Conservation (phyloP, 1,140 invertebrate species). For the Parapsyche elsis region DNA sequence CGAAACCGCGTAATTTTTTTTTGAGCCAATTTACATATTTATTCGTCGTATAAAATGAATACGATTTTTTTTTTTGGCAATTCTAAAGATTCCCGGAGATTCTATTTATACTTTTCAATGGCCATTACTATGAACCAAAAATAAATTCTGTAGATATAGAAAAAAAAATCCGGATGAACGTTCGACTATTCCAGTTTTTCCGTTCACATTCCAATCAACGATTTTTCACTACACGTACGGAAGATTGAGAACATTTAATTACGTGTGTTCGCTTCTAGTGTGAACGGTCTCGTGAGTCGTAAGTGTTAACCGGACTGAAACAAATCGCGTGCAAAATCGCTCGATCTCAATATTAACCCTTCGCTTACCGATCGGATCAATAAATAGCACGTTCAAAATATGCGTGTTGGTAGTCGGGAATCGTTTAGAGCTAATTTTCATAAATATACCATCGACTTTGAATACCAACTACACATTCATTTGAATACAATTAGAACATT, state of each 20-base stretch:
- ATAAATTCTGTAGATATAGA: neutral
- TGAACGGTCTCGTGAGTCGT: neutral
- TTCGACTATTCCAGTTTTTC: neutral
- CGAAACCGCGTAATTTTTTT: neutral
- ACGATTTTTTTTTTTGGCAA: too few relatives aligned
- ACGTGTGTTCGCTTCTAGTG: neutral
- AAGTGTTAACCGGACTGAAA: neutral
- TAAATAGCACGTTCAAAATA: too few relatives aligned
- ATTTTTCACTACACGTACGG: neutral
- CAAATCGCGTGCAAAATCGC: neutral
- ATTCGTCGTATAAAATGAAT: too few relatives aligned
- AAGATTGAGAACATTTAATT: too few relatives aligned
- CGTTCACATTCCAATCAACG: neutral
- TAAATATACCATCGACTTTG: too few relatives aligned
- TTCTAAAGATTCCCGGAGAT: too few relatives aligned
- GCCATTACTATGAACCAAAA: neutral
- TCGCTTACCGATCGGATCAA: neutral
- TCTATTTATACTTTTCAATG: constrained; percentile 6
- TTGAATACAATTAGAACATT: too few relatives aligned
- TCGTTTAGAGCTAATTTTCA: too few relatives aligned
- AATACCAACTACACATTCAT: too few relatives aligned
- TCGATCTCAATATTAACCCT: constrained; percentile 1
- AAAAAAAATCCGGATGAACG: neutral
- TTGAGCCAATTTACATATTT: too few relatives aligned
- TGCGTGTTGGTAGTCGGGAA: too few relatives aligned